Evolutionary conservation across 2,113 vertebrate species (phyloP).

Genomic region (Struthidea cinerea): DNA sequence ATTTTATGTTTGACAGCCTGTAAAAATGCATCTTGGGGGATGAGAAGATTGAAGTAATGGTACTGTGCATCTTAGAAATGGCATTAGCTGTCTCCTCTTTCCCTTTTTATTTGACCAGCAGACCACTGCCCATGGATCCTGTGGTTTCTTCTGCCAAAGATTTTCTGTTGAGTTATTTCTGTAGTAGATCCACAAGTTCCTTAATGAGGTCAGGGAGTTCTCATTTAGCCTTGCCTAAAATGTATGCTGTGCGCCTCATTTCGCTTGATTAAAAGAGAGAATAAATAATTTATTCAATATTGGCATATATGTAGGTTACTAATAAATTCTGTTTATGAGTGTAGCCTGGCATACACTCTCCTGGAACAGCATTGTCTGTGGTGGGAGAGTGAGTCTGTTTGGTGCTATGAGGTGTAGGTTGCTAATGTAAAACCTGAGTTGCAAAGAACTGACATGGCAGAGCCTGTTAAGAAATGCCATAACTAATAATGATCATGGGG

Average conservation of each 20-base stretch:
- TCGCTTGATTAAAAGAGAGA: background rate
- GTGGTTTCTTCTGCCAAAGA: background rate
- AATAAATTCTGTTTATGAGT: background rate
- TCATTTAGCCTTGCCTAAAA: background rate
- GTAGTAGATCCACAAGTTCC: background rate
- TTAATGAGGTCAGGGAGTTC: background rate
- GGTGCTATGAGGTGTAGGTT: background rate
- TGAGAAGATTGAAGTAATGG: constrained; percentile 3
- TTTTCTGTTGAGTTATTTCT: background rate
- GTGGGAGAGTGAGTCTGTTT: background rate
- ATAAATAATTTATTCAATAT: background rate
- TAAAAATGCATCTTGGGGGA: constrained; percentile 1
- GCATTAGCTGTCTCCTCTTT: background rate
- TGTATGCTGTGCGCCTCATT: background rate
- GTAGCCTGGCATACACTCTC: background rate
- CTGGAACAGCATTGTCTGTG: background rate
- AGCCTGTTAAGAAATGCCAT: constrained; percentile 48
- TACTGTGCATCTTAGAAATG: background rate
- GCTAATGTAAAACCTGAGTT: constrained; percentile 37
- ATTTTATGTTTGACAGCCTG: constrained; percentile 43
- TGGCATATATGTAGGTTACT: background rate
- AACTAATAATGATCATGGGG: constrained; percentile 44
- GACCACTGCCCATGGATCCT: background rate
- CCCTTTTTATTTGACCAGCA: background rate
- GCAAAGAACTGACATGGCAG: constrained; percentile 41